phyloP scores from a whole-genome alignment of 2,113 vertebrate species.

The Ciconia maguari region DNA sequence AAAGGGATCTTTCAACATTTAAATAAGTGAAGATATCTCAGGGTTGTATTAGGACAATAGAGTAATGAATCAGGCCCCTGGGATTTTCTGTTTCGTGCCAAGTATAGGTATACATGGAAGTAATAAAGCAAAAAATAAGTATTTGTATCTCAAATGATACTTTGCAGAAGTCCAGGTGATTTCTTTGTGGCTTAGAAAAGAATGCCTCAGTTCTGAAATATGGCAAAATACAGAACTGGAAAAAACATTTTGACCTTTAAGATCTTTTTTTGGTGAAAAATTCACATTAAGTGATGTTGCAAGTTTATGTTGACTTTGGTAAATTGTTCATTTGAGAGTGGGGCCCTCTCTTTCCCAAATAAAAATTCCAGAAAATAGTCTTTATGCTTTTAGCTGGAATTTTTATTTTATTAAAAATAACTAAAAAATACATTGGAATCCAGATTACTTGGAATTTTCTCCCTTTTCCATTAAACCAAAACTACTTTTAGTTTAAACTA shows the following conservation, averaged over 20 bases:
- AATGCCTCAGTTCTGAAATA: neutral
- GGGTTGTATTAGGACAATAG: neutral
- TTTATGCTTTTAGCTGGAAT: fast-evolving
- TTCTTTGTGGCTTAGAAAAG: neutral
- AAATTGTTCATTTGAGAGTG: neutral
- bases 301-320: neutral
- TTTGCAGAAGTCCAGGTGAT: neutral
- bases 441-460: neutral
- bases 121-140: neutral
- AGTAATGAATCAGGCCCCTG: neutral
- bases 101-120: neutral
- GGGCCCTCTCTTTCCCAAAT: neutral
- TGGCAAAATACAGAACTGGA: neutral
- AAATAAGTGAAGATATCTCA: neutral
- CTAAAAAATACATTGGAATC: neutral
- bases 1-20: neutral
- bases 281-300: neutral
- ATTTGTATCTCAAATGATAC: neutral
- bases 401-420: neutral
- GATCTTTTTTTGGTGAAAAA: neutral
- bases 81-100: neutral
- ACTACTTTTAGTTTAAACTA: neutral
- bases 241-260: neutral
- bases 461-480: neutral
- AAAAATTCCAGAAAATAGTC: neutral